Evolutionary conservation across 2,797 vertebrate species (phyloP).

Genomic region (Leptatherina wallacei): DNA sequence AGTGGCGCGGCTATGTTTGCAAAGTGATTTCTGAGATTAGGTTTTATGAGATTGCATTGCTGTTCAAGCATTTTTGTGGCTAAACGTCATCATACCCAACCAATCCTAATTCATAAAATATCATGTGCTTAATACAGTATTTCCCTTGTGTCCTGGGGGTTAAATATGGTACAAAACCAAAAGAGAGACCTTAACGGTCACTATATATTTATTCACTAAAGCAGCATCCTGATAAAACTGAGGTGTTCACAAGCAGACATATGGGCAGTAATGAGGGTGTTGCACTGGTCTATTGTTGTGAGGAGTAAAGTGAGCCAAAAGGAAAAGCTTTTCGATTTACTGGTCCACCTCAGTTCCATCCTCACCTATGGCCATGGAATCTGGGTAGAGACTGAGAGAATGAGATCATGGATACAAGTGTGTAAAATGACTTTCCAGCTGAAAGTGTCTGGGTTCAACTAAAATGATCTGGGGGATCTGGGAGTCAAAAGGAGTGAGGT

Average conservation of each 20-base stretch:
- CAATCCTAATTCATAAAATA: background rate
- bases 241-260: background rate
- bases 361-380: background rate
- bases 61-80: background rate
- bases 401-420: too few species aligned
- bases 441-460: too few species aligned
- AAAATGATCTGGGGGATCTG: too few species aligned
- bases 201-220: background rate
- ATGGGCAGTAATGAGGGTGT: background rate
- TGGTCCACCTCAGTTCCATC: background rate
- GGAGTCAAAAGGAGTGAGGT: too few species aligned
- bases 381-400: too few species aligned
- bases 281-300: background rate
- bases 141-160: background rate
- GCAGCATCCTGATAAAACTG: background rate
- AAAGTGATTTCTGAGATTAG: constrained; percentile 4
- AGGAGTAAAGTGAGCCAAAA: background rate
- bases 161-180: background rate
- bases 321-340: background rate
- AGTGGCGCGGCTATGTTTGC: background rate
- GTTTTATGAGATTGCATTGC: constrained; percentile 7
- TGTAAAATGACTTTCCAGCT: too few species aligned
- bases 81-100: background rate
- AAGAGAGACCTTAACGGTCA: background rate
- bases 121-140: background rate